Evolutionary conservation across 92 coral and sea anemone species (phyloP).

Genomic region (Bergia sp.): DNA sequence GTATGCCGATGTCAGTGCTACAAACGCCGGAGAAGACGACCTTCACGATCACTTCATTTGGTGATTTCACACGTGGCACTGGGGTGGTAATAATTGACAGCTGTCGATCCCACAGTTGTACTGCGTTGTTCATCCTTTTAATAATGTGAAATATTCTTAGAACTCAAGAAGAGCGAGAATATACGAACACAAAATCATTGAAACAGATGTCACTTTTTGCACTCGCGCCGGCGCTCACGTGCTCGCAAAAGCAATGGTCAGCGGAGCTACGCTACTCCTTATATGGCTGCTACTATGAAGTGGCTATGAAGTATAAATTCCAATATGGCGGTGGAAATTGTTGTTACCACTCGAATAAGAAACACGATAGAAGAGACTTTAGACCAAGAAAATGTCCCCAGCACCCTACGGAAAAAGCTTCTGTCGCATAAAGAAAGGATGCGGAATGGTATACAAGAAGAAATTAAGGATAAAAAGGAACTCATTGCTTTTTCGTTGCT

Average conservation of each 20-base stretch:
- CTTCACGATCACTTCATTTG: conserved; percentile 91
- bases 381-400: conserved; percentile 50
- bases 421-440: conserved; percentile 29
- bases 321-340: conserved; percentile 85
- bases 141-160: background rate
- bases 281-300: background rate
- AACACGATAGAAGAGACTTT: conserved; percentile 65
- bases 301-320: background rate
- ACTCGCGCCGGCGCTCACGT: background rate
- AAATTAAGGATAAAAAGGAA: background rate
- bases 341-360: conserved; percentile 67
- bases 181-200: too few species aligned
- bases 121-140: conserved; percentile 82
- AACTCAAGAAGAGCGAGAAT: background rate
- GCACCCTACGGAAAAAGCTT: background rate
- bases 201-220: background rate
- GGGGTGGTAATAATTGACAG: conserved; percentile 90
- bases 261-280: background rate
- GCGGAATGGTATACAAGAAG: background rate
- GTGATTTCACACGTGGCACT: conserved; percentile 81
- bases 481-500: conserved; percentile 50
- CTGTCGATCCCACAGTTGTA: conserved; percentile 93
- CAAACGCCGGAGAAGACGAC: conserved; percentile 91
- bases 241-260: background rate
- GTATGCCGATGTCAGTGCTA: conserved; percentile 77